A percentile compares a stretch with the other conserved stretches of the same genome.
phyloP scores from a whole-genome alignment of 2,797 vertebrate genomes.

The Euthynnus affinis region DNA sequence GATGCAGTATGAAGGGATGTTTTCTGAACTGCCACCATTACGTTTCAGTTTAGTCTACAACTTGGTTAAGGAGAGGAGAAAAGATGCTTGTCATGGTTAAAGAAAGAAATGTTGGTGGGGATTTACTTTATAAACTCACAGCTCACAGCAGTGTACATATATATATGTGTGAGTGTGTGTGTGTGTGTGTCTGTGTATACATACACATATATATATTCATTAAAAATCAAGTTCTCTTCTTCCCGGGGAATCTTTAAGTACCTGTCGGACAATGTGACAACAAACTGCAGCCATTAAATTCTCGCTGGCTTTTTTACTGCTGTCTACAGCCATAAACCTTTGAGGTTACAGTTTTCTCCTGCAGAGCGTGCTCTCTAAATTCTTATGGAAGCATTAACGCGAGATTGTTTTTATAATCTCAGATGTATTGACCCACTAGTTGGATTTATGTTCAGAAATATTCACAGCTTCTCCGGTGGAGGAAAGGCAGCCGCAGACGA shows the following conservation, averaged over 20 bases:
- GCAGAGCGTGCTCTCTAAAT: not conserved
- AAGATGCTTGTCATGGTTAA: no score
- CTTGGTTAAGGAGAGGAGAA: no score
- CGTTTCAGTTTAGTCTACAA: no score
- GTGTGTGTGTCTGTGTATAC: no score
- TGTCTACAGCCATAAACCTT: slow-evolving; percentile 17
- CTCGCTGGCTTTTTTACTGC: slow-evolving; percentile 2
- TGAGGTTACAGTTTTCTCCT: slow-evolving; percentile 16
- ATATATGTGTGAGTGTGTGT: no score
- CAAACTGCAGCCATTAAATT: slow-evolving; percentile 9
- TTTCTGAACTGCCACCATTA: no score
- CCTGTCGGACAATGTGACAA: not conserved
- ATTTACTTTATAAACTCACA: no score
- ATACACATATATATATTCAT: no score
- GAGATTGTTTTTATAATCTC: slow-evolving; percentile 42
- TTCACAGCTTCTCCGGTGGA: slow-evolving; percentile 25
- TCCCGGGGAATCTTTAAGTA: not conserved
- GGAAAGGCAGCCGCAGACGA: not conserved
- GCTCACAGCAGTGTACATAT: no score
- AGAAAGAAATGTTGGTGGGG: no score
- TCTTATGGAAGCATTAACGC: slow-evolving; percentile 39
- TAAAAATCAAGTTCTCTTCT: not conserved
- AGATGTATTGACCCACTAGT: slow-evolving; percentile 17
- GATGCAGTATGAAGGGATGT: no score
- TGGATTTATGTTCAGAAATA: slow-evolving; percentile 32